These are phyloP conservation scores for Dryomyza anilis DNA, from an alignment of 2,888 invertebrate genomes.

Conservation along the genomic window DNA sequence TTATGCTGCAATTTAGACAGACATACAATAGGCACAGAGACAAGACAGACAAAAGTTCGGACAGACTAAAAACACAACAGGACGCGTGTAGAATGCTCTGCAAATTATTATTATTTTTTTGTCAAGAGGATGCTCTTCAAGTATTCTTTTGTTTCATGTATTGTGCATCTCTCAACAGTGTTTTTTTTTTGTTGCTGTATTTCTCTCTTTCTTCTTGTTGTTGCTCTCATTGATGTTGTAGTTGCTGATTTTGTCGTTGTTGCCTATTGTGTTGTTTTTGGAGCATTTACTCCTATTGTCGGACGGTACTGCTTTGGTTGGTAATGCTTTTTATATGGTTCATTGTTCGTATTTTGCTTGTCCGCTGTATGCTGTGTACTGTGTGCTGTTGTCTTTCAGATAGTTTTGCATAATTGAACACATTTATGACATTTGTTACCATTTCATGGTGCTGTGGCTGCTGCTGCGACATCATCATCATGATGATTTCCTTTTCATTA, in stretches of 20 bases:
- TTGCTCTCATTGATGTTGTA: background rate
- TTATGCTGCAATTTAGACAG: no score
- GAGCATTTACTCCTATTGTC: conserved; percentile 1
- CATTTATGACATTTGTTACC: conserved; percentile 10
- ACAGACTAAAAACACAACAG: no score
- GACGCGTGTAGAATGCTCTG: conserved; percentile 28
- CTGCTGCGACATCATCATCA: background rate
- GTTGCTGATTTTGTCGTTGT: background rate
- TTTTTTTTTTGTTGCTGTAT: no score
- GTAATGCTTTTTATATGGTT: background rate
- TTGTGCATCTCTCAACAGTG: conserved; percentile 27
- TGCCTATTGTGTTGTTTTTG: background rate
- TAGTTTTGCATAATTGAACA: conserved; percentile 14
- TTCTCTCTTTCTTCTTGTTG: background rate
- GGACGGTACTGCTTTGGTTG: no score
- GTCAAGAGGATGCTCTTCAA: conserved; percentile 15
- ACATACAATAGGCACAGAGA: no score
- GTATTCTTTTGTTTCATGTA: conserved; percentile 6
- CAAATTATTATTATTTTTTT: no score
- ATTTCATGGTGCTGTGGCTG: background rate
- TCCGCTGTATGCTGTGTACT: no score
- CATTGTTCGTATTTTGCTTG: no score
- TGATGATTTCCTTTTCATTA: background rate
- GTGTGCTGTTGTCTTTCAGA: background rate
- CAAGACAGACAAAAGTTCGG: no score